phyloP scores from a whole-genome alignment of 2,113 vertebrate species.

The Dipodomys ordii region DNA sequence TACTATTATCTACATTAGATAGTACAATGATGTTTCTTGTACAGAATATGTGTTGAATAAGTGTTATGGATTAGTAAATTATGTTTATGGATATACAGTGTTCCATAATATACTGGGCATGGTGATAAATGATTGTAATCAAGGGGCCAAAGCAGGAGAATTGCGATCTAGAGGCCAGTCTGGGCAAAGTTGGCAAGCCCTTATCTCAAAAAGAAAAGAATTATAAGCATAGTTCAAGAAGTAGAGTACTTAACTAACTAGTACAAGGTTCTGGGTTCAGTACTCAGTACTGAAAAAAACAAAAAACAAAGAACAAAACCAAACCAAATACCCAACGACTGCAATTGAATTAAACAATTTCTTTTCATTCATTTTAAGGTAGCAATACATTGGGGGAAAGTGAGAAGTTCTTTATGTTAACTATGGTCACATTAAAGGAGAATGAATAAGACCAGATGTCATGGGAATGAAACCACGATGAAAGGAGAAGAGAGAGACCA shows the following conservation, averaged over 20 bases:
- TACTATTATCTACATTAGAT: neutral
- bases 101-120: neutral
- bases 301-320: no score
- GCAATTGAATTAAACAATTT: neutral
- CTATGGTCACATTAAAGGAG: neutral
- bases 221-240: no score
- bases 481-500: neutral
- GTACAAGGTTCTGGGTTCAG: no score
- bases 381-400: neutral
- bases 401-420: neutral
- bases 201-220: no score
- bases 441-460: neutral
- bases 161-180: no score
- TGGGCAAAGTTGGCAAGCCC: no score
- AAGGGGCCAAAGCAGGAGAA: no score
- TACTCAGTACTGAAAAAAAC: no score
- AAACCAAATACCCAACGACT: neutral
- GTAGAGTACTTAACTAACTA: no score
- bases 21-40: neutral
- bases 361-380: constrained; percentile 2
- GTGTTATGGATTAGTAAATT: constrained; percentile 3
- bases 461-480: neutral
- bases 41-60: neutral
- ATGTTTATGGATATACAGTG: constrained; percentile 20
- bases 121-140: no score